These are phyloP conservation scores for Phengaris arion DNA, from an alignment of 2,888 invertebrate species.

Conservation along the genomic window DNA sequence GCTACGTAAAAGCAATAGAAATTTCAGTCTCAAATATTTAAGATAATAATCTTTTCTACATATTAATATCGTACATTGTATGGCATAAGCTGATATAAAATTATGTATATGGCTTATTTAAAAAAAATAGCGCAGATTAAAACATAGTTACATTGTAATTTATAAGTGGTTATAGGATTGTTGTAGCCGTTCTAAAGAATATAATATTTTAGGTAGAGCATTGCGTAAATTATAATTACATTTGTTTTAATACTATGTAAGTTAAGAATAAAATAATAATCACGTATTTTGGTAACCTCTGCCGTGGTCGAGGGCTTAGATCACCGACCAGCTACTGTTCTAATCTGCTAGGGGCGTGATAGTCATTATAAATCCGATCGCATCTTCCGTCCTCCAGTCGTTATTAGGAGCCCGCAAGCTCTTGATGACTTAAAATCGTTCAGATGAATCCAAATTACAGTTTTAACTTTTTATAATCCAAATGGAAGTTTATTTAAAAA, in stretches of 20 bases:
- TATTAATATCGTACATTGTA: no score
- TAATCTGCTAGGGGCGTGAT: slow-evolving; percentile 38
- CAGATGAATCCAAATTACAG: neutral
- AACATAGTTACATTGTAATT: no score
- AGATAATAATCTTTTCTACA: no score
- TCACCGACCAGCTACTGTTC: slow-evolving; percentile 30
- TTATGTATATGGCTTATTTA: no score
- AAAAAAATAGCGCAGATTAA: no score
- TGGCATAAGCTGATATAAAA: no score
- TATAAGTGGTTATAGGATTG: no score
- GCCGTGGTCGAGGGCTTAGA: slow-evolving; percentile 30
- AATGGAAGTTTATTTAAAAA: slow-evolving; percentile 34
- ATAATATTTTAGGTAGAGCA: no score
- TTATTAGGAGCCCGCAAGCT: slow-evolving; percentile 59
- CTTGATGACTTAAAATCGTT: slow-evolving; percentile 41
- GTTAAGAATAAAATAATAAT: neutral
- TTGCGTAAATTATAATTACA: no score
- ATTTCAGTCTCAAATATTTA: no score
- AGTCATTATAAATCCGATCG: slow-evolving; percentile 44
- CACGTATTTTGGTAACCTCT: slow-evolving; percentile 20
- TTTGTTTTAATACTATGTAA: neutral
- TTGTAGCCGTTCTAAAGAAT: no score
- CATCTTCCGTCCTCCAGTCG: slow-evolving; percentile 57
- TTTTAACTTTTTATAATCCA: neutral
- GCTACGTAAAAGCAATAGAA: no score